Conservation (phyloP, 2,888 invertebrate species). For the Dendrolimus houi region DNA sequence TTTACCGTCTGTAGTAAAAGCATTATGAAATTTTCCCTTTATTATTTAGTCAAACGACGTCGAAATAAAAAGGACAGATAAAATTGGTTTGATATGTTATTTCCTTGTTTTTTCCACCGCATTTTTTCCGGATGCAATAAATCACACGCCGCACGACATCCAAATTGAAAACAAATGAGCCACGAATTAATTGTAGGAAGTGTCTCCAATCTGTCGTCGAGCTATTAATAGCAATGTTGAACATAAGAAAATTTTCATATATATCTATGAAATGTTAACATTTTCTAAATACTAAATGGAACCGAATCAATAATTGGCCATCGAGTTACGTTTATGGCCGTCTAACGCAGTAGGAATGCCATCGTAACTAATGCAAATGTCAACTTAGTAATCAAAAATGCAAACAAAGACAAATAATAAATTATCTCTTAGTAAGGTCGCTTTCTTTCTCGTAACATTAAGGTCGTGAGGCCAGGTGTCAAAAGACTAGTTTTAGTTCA, state of each 20-base stretch:
- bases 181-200: neutral
- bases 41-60: too few species aligned
- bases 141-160: neutral
- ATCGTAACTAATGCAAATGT: slow-evolving; percentile 44
- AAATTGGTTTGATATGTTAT: neutral
- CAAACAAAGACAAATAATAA: slow-evolving; percentile 37
- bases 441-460: slow-evolving; percentile 35
- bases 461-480: slow-evolving; percentile 17
- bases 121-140: neutral
- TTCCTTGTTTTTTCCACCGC: neutral
- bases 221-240: neutral
- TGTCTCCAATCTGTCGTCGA: neutral
- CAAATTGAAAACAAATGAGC: slow-evolving; percentile 2
- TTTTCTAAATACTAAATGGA: slow-evolving; percentile 18
- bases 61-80: too few species aligned
- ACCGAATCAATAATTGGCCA: slow-evolving; percentile 26
- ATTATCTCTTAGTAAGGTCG: slow-evolving; percentile 26
- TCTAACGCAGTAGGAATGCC: slow-evolving; percentile 24
- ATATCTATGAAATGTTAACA: slow-evolving; percentile 9
- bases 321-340: slow-evolving; percentile 25
- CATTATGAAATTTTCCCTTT: too few species aligned
- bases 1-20: too few species aligned
- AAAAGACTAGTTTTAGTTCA: slow-evolving; percentile 21
- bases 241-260: slow-evolving; percentile 13
- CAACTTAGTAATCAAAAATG: slow-evolving; percentile 36